Evolutionary conservation across 2,797 vertebrate species (phyloP).

Genomic region (Neosilurus hyrtlii): DNA sequence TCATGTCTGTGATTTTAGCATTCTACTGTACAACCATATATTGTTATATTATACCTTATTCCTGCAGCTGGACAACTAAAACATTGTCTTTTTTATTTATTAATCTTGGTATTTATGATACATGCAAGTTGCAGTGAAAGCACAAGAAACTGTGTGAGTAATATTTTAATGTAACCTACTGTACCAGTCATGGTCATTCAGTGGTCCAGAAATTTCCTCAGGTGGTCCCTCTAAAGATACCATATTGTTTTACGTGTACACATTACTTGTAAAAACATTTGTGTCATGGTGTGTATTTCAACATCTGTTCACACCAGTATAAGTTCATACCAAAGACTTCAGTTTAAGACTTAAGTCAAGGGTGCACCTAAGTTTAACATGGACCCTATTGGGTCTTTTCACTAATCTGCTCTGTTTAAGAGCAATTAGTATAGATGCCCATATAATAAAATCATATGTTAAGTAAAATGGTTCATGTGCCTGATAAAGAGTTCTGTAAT

Average conservation of each 20-base stretch:
- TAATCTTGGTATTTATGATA: conserved; percentile 29
- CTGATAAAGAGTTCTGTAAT: conserved; percentile 42
- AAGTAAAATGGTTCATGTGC: conserved; percentile 52
- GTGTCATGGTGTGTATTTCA: conserved; percentile 38
- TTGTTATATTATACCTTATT: conserved; percentile 9
- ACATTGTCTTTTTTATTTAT: neutral
- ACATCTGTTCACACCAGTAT: conserved; percentile 38
- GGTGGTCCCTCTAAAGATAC: conserved; percentile 23
- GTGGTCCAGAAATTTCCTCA: conserved; percentile 50
- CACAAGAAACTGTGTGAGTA: conserved; percentile 47
- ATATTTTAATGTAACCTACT: conserved; percentile 42
- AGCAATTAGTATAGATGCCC: conserved; percentile 47
- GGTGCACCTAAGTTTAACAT: conserved; percentile 34
- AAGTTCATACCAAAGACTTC: conserved; percentile 50
- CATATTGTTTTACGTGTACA: conserved; percentile 28
- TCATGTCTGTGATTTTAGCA: conserved; percentile 34
- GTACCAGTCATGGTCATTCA: conserved; percentile 60
- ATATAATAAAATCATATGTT: conserved; percentile 26
- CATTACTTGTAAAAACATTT: conserved; percentile 32
- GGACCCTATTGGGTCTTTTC: conserved; percentile 46
- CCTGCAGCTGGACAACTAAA: conserved; percentile 9
- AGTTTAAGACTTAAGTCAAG: conserved; percentile 42
- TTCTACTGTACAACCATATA: conserved; percentile 11
- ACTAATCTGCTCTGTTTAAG: conserved; percentile 49
- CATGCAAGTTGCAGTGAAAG: conserved; percentile 47